phyloP scores from a whole-genome alignment of 2,888 invertebrate species.

The Luperina testacea region DNA sequence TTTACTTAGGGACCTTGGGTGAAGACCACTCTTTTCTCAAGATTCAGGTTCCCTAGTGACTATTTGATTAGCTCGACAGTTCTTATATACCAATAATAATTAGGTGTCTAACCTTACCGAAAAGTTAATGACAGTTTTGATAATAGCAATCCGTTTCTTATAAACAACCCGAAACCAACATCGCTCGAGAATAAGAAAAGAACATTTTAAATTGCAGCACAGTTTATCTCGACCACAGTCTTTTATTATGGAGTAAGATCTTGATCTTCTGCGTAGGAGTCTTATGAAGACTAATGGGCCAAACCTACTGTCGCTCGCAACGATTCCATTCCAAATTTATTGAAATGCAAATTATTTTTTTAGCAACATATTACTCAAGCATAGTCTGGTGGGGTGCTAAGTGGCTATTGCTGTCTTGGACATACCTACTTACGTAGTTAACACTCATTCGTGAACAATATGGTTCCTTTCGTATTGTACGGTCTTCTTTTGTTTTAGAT shows the following conservation, averaged over 20 bases:
- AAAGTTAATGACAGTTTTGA: background rate
- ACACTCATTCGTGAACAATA: conserved; percentile 46
- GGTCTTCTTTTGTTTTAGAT: conserved; percentile 24
- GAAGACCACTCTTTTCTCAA: conserved; percentile 41
- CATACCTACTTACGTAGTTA: conserved; percentile 46
- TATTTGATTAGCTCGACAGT: conserved; percentile 10
- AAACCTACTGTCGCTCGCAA: conserved; percentile 6
- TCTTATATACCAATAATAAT: conserved; percentile 5
- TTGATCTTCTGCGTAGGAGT: conserved; percentile 29
- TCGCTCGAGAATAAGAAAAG: background rate
- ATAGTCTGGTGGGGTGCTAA: conserved; percentile 61
- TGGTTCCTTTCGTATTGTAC: conserved; percentile 29
- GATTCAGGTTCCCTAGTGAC: conserved; percentile 6
- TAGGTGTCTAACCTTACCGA: background rate
- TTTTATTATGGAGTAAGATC: background rate
- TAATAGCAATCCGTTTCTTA: background rate
- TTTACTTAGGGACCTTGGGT: conserved; percentile 10
- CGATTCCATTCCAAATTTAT: conserved; percentile 34
- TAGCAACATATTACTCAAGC: conserved; percentile 61
- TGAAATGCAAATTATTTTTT: conserved; percentile 54
- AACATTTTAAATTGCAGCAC: background rate
- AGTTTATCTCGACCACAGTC: background rate
- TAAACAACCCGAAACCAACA: no score
- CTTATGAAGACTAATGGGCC: conserved; percentile 14
- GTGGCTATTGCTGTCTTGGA: conserved; percentile 28